Evolutionary conservation across 2,888 invertebrate species (phyloP), one percentile per base, ranked within the genome.

Genomic region (Xestia c-nigrum): DNA sequence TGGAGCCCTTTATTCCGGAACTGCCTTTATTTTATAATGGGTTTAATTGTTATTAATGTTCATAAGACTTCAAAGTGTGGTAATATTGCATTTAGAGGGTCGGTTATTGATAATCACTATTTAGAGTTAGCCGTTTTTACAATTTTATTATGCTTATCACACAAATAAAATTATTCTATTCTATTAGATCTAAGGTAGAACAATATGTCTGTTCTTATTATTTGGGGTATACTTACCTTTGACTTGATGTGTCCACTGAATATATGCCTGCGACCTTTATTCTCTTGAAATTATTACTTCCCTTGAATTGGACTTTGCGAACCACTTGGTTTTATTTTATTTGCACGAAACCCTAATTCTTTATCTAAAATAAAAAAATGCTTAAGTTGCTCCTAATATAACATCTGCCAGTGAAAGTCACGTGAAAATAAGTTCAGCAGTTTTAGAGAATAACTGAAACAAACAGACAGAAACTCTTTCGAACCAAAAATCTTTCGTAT

Each of bases 1-100:
- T 70, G 66, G 2, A 69, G 38, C 59, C 55, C 43, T 63, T 63
- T 69, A 57, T 38, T 67, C 46, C 52, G 72, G 74, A 81, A 77
- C 65, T 66, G 43, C 38, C 38, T 70, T 31, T 31, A 38, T 63
- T 72, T 57, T 46, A n/a, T 66, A 47, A 74, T 19, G 12, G 46
- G 0, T 72, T 69, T 52, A 50, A 71, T 59, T 67, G 3, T 70
- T 68, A 21, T 59, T 38, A 21, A 52, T 55, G 31, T 67, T n/a
- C 55, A n/a, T 70, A 3, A 5, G 21, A 38, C n/a, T 40, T 19
- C n/a, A 40, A 67, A 19, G 19, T 12, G 21, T 47, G 47, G 47
- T 66, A 9, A n/a, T 14, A 19, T 47, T 38, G 19, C 19, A 19
- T n/a, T 31, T 24, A 1, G 1, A 43, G 19, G 5, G 69, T 43